Evolutionary conservation across 2,113 vertebrate genomes (phyloP).

Genomic region (Cryptomyrus ogoouensis): DNA sequence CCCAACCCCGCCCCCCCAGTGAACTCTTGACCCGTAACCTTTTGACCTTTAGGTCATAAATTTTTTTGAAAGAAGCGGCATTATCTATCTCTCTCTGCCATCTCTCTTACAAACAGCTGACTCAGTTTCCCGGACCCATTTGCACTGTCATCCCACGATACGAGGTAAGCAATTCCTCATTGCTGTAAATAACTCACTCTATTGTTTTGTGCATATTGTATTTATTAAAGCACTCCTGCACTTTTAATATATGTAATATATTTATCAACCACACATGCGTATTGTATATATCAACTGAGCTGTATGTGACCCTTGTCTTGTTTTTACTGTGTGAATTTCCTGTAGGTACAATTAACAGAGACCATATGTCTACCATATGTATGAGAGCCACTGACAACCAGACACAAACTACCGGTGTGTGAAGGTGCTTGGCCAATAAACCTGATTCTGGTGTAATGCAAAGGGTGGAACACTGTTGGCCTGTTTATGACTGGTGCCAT

Average conservation of each 20-base stretch:
- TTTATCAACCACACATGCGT: background rate
- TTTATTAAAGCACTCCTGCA: background rate
- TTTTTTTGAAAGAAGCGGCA: no score
- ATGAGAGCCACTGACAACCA: background rate
- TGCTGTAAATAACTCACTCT: background rate
- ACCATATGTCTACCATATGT: background rate
- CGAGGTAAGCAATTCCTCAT: background rate
- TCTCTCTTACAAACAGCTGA: background rate
- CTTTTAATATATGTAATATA: background rate
- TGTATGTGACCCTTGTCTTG: background rate
- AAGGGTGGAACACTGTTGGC: background rate
- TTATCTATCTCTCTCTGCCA: background rate
- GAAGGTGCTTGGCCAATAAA: background rate
- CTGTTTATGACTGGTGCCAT: background rate
- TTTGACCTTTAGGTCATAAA: no score
- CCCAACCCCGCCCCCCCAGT: no score
- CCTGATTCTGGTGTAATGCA: background rate
- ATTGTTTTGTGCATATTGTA: background rate
- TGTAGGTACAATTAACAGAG: background rate
- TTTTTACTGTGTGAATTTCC: background rate
- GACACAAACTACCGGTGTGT: background rate
- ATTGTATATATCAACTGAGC: background rate
- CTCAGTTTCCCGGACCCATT: background rate
- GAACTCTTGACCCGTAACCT: no score
- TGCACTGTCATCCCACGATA: background rate